Evolutionary conservation across 2,113 vertebrate genomes (phyloP).

Genomic region (Polypterus bichir): DNA sequence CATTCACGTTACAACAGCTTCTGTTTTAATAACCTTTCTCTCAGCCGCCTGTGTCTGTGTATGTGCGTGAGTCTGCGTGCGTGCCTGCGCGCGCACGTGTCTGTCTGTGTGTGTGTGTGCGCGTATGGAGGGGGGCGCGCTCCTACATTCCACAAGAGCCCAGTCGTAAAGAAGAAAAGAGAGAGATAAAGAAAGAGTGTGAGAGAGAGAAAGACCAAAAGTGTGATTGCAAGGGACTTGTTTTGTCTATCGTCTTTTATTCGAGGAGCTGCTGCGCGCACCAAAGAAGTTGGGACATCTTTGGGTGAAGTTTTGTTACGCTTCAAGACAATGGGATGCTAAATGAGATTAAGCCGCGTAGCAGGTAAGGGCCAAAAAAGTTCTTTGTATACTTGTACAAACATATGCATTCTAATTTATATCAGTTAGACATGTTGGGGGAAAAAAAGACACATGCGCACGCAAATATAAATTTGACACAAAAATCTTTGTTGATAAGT

Average conservation of each 20-base stretch:
- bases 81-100: not conserved
- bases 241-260: constrained; percentile 12
- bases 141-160: not conserved
- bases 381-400: not conserved
- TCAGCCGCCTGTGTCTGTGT: not conserved
- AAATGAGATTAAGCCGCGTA: constrained; percentile 6
- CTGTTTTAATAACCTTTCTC: too few relatives aligned
- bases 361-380: constrained; percentile 20
- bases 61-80: not conserved
- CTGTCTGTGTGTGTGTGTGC: not conserved
- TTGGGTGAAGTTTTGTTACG: constrained; percentile 20
- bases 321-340: constrained; percentile 24
- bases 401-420: constrained; percentile 22
- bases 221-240: constrained; percentile 11
- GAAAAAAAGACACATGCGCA: not conserved
- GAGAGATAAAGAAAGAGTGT: constrained; percentile 1
- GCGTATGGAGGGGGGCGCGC: not conserved
- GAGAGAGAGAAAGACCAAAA: constrained; percentile 8
- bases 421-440: not conserved
- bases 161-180: not conserved
- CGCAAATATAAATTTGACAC: too few relatives aligned
- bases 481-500: too few relatives aligned
- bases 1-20: not conserved
- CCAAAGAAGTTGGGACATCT: constrained; percentile 19
- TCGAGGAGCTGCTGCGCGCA: constrained; percentile 7